Evolutionary conservation across 30 jellyfish, hydroid and myxozoan species (phyloP).

Genomic region (Aurelia sp.): DNA sequence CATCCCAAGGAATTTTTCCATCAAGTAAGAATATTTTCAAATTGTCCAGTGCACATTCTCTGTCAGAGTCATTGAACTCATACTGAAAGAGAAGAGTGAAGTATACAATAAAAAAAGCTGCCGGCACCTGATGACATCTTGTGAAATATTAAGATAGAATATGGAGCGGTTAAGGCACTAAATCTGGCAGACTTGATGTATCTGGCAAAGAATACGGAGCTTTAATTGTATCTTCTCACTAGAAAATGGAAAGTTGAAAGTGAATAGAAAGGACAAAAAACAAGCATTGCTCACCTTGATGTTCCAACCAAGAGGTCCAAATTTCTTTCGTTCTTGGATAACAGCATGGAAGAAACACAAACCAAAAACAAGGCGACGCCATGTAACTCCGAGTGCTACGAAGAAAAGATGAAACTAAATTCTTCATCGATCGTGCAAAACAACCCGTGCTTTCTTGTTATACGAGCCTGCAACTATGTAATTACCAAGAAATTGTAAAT

Average conservation of each 20-base stretch:
- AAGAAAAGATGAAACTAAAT: background rate
- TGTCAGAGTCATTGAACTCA: constrained; percentile 94
- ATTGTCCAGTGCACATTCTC: constrained; percentile 93
- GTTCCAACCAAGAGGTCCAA: constrained; percentile 99
- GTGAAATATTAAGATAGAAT: too few species aligned
- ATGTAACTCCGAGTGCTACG: constrained; percentile 77
- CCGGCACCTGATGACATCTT: too few species aligned
- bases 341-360: constrained; percentile 97
- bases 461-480: too few species aligned
- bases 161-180: too few species aligned
- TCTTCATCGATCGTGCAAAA: too few species aligned
- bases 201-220: too few species aligned
- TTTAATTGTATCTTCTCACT: too few species aligned
- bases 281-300: constrained; percentile 73
- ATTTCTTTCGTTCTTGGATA: constrained; percentile 93
- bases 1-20: constrained; percentile 97
- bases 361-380: constrained; percentile 97
- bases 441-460: too few species aligned
- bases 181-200: too few species aligned
- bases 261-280: background rate
- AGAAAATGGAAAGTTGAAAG: too few species aligned
- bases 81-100: constrained; percentile 56
- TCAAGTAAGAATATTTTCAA: constrained; percentile 82
- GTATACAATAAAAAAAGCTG: too few species aligned
- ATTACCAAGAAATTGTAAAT: too few species aligned